Evolutionary conservation across 2,888 invertebrate genomes (phyloP).

Genomic region (Volucella inflata): DNA sequence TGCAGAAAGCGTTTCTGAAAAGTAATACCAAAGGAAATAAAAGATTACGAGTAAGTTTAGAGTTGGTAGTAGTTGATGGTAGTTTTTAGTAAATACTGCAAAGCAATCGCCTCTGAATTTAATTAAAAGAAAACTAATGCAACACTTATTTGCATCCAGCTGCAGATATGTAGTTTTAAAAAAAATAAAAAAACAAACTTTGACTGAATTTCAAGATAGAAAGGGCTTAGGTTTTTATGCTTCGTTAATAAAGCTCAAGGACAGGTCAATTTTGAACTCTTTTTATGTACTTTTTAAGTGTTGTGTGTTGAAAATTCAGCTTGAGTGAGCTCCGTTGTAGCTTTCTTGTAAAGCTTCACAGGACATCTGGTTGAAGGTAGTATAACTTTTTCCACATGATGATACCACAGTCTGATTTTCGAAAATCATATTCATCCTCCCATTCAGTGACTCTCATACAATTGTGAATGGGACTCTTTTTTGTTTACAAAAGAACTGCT

Average conservation of each 20-base stretch:
- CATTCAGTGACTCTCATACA: background rate
- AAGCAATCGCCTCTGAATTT: slow-evolving; percentile 59
- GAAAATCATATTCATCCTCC: background rate
- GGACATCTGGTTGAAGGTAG: slow-evolving; percentile 49
- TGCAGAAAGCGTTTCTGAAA: slow-evolving; percentile 11
- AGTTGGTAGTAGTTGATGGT: slow-evolving; percentile 3
- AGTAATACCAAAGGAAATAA: background rate
- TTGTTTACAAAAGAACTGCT: too few relatives aligned
- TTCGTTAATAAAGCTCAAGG: slow-evolving; percentile 51
- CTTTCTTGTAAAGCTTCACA: slow-evolving; percentile 35
- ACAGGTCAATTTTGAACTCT: slow-evolving; percentile 49
- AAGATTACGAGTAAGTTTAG: background rate
- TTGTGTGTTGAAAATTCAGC: slow-evolving; percentile 7
- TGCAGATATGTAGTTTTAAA: slow-evolving; percentile 12
- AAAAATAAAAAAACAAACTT: slow-evolving; percentile 55
- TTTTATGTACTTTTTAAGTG: slow-evolving; percentile 6
- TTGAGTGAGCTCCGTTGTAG: background rate
- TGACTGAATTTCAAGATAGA: slow-evolving; percentile 53
- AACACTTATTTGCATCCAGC: slow-evolving; percentile 27
- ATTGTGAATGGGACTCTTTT: slow-evolving; percentile 24
- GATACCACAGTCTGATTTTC: background rate
- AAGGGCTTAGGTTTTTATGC: slow-evolving; percentile 37
- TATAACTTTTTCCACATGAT: background rate
- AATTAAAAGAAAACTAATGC: slow-evolving; percentile 68
- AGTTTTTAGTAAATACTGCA: slow-evolving; percentile 49